Conservation (phyloP, 1,140 invertebrate genomes). For the Drosophila orena region DNA sequence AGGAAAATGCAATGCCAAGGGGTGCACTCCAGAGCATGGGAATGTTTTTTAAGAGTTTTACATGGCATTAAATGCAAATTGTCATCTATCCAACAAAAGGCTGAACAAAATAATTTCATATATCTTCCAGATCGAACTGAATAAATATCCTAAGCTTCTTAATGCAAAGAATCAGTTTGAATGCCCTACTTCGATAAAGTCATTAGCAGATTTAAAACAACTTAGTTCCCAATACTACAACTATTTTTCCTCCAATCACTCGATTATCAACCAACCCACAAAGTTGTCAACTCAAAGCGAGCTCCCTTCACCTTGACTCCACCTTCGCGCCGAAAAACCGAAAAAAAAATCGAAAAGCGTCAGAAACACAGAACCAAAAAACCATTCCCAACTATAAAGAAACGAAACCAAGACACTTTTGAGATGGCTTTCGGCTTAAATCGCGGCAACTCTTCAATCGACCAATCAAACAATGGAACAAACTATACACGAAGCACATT, state of each 20-base stretch:
- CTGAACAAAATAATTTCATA: neutral
- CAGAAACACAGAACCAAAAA: conserved; percentile 3
- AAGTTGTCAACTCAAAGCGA: conserved; percentile 29
- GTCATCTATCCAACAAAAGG: too few relatives aligned
- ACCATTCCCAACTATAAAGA: conserved; percentile 25
- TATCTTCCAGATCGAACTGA: too few relatives aligned
- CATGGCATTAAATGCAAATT: neutral
- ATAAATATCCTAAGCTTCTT: too few relatives aligned
- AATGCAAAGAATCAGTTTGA: too few relatives aligned
- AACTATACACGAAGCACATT: conserved; percentile 38
- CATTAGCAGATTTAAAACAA: too few relatives aligned
- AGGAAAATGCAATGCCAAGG: conserved; percentile 27
- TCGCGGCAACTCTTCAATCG: conserved; percentile 65
- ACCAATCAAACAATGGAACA: conserved; percentile 73
- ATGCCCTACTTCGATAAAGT: too few relatives aligned
- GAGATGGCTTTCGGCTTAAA: conserved; percentile 71
- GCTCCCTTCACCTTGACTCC: conserved; percentile 30
- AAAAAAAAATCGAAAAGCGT: neutral
- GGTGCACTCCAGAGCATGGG: conserved; percentile 1
- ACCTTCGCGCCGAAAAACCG: neutral
- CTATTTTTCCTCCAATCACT: conserved; percentile 18
- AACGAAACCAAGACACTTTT: conserved; percentile 53
- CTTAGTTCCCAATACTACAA: neutral
- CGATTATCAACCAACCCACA: conserved; percentile 9
- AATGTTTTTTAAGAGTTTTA: conserved; percentile 6